A percentile compares a stretch with the other conserved stretches of the same genome.
Conservation (phyloP, 2,113 vertebrate genomes). For the Melanerpes formicivorus region DNA sequence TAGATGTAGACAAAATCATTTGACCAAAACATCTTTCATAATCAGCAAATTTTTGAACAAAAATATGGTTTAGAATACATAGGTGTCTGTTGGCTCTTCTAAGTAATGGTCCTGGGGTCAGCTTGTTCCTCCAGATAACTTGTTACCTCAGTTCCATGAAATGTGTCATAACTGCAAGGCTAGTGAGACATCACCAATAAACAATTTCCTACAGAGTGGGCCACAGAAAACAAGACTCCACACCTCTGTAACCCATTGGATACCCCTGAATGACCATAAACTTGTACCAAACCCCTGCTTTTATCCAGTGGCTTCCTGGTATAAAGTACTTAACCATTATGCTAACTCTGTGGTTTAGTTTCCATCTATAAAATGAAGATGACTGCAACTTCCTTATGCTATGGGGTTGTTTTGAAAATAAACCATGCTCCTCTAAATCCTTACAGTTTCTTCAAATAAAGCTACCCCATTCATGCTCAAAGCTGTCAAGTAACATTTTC, state of each 20-base stretch:
- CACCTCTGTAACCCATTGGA: background rate
- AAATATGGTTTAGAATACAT: background rate
- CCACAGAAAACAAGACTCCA: background rate
- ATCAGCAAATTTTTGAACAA: background rate
- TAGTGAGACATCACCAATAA: background rate
- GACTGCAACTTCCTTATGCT: background rate
- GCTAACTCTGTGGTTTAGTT: background rate
- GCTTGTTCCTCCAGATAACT: background rate
- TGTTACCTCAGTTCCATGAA: background rate
- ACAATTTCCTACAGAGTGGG: background rate
- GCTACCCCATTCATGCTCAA: background rate
- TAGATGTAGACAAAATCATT: background rate
- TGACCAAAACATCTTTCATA: background rate
- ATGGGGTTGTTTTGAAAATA: background rate
- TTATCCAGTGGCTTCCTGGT: background rate
- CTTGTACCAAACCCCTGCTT: background rate
- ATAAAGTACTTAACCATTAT: background rate
- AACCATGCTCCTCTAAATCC: background rate
- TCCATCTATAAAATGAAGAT: background rate
- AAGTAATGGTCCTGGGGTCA: background rate
- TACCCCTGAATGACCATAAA: background rate
- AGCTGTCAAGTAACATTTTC: background rate
- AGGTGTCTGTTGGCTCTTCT: background rate
- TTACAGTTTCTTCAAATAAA: background rate
- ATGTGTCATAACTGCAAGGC: background rate